Evolutionary conservation across 2,797 vertebrate genomes (phyloP).

Genomic region (Trichosurus vulpecula): DNA sequence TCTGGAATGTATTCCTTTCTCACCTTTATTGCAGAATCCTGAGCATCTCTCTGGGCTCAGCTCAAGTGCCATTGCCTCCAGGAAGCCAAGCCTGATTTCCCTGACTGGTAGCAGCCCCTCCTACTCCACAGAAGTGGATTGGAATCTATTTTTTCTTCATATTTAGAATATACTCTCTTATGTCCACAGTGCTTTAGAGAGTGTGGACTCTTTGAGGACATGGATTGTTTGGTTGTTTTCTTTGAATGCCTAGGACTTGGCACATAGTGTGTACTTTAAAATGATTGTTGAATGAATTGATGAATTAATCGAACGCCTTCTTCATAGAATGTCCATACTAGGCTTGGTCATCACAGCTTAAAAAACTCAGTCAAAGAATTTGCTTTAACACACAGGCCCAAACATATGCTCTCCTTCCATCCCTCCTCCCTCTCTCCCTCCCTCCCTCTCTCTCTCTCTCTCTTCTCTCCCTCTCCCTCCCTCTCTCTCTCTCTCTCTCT

Average conservation of each 20-base stretch:
- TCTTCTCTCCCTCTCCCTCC: no score
- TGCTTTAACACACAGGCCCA: neutral
- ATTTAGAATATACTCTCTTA: neutral
- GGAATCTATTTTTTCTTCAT: neutral
- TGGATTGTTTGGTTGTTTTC: neutral
- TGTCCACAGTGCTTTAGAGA: neutral
- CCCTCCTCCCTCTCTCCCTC: no score
- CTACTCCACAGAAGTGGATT: neutral
- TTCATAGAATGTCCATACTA: no score
- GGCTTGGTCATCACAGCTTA: neutral
- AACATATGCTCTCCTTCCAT: no score
- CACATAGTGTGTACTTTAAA: neutral
- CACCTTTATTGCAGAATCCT: neutral
- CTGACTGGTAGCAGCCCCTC: neutral
- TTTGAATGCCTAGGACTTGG: neutral
- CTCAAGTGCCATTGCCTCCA: neutral
- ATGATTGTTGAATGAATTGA: neutral
- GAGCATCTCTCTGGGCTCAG: neutral
- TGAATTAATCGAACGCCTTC: neutral
- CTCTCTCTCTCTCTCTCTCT: no score
- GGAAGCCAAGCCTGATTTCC: neutral
- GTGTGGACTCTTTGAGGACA: neutral
- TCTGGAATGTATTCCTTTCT: neutral
- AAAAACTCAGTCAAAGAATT: neutral
- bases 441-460: no score